A percentile compares a stretch with the other conserved stretches of the same genome.
These are phyloP conservation scores for Lagocephalus sceleratus DNA, from an alignment of 2,797 vertebrate species.

Conservation along the genomic window DNA sequence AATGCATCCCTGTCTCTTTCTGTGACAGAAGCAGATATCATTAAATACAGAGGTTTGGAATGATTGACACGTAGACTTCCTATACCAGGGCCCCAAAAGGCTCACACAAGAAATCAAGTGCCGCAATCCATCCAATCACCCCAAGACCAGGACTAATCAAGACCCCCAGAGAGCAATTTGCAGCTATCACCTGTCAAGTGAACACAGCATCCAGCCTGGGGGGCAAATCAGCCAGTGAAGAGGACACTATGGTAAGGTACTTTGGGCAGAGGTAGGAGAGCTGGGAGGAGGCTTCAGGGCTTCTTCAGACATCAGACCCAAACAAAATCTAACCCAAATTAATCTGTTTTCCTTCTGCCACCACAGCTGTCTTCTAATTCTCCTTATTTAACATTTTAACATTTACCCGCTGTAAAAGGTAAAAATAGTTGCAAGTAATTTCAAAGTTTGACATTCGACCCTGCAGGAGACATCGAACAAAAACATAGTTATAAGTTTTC, in stretches of 20 bases:
- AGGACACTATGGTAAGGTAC: conserved; percentile 2
- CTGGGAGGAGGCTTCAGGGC: conserved; percentile 1
- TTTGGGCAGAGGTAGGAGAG: background rate
- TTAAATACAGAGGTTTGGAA: background rate
- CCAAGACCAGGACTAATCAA: conserved; percentile 32
- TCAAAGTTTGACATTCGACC: too few species aligned
- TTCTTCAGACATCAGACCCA: background rate
- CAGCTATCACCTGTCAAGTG: conserved; percentile 15
- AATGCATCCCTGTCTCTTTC: too few species aligned
- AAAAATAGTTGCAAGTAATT: too few species aligned
- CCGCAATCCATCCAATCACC: conserved; percentile 16
- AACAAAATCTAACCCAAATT: background rate
- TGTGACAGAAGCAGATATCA: conserved; percentile 6
- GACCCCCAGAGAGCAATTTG: conserved; percentile 32
- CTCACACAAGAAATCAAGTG: background rate
- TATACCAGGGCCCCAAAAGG: conserved; percentile 1
- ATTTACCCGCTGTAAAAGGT: too few species aligned
- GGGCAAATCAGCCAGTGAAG: background rate
- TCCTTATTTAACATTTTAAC: too few species aligned
- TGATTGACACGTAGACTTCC: conserved; percentile 26
- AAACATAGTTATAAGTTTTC: rapidly evolving
- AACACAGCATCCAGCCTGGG: background rate
- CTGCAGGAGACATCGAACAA: background rate
- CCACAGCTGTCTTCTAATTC: too few species aligned
- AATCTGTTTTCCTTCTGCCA: too few species aligned